A percentile compares a stretch with the other conserved stretches of the same genome.
Evolutionary conservation across 2,888 invertebrate genomes (phyloP).

Genomic region (Fragum sueziense): DNA sequence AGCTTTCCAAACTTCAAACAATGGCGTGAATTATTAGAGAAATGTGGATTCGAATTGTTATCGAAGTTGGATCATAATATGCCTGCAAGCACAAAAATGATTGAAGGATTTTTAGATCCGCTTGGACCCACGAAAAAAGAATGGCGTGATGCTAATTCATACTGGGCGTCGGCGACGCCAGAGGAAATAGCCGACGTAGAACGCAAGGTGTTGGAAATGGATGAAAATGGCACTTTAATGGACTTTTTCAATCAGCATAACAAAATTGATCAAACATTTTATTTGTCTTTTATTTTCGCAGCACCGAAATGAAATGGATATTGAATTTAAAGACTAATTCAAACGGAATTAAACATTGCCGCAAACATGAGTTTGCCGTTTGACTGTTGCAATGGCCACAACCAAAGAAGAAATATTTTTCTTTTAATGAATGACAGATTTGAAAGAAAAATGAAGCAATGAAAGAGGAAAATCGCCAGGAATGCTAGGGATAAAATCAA

Average conservation of each 20-base stretch:
- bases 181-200: constrained; percentile 9
- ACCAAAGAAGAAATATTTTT: not conserved
- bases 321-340: not conserved
- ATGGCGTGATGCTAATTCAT: constrained; percentile 15
- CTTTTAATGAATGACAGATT: not conserved
- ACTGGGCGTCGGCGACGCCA: constrained; percentile 11
- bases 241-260: constrained; percentile 8
- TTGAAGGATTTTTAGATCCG: constrained; percentile 10
- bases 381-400: not conserved
- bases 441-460: not conserved
- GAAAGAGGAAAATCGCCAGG: not conserved
- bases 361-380: not conserved
- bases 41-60: not conserved
- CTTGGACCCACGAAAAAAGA: constrained; percentile 11
- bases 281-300: constrained; percentile 9
- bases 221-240: not conserved
- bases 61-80: not conserved
- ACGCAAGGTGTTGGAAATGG: constrained; percentile 6
- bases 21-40: constrained; percentile 3
- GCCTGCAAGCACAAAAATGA: not conserved
- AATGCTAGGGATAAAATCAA: not conserved
- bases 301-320: not conserved
- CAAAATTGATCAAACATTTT: not conserved
- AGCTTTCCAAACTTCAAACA: not conserved
- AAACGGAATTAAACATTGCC: not conserved